Evolutionary conservation across 2,797 vertebrate species (phyloP).

Genomic region (Eulemur mongoz): DNA sequence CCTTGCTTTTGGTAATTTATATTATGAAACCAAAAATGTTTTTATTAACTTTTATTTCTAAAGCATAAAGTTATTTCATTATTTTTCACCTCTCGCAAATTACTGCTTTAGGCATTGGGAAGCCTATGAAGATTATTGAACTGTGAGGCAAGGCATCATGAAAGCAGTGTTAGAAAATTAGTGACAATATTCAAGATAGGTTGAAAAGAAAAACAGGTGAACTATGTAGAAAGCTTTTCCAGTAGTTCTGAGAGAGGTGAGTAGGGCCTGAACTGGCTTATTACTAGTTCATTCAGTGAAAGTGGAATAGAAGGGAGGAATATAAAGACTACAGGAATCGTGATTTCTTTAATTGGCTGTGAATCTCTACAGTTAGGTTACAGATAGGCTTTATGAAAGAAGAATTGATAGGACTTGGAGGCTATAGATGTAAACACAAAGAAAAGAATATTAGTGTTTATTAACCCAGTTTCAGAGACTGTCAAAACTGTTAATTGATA

Average conservation of each 20-base stretch:
- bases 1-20: slow-evolving; percentile 28
- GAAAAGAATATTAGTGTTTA: neutral
- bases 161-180: slow-evolving; percentile 31
- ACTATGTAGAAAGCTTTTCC: slow-evolving; percentile 35
- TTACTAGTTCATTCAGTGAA: neutral
- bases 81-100: neutral
- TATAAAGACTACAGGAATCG: neutral
- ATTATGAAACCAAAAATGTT: slow-evolving; percentile 41
- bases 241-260: slow-evolving; percentile 1
- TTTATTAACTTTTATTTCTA: slow-evolving; percentile 1
- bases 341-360: neutral
- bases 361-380: slow-evolving; percentile 7
- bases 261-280: neutral
- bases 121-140: neutral
- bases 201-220: neutral
- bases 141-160: neutral
- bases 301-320: neutral
- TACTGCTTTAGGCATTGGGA: neutral
- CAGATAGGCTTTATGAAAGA: neutral
- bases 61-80: neutral
- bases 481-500: neutral
- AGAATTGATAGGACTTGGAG: neutral
- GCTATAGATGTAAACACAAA: neutral
- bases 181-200: neutral
- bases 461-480: slow-evolving; percentile 40